Percentiles rank a stretch among this genome's conserved stretches.
These are phyloP conservation scores for Xestia sexstrigata DNA, from an alignment of 2,888 invertebrate genomes.

Conservation along the genomic window DNA sequence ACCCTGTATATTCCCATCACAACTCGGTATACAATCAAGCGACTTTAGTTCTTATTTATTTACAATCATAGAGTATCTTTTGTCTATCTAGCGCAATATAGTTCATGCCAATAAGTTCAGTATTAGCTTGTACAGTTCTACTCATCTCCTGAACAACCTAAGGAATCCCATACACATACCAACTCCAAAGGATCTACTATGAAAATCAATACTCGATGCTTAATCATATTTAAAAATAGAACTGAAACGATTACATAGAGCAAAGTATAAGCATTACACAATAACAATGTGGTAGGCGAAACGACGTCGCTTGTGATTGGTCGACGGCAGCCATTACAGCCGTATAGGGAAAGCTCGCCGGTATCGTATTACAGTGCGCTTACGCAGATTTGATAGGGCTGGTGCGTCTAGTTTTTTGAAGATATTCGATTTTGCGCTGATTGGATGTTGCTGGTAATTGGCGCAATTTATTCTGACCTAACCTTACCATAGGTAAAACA, in stretches of 20 bases:
- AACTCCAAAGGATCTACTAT: slow-evolving; percentile 14
- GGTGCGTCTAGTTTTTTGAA: slow-evolving; percentile 13
- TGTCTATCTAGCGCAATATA: neutral
- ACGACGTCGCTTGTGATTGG: slow-evolving; percentile 78
- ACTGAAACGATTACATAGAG: slow-evolving; percentile 57
- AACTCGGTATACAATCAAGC: neutral
- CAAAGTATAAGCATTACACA: slow-evolving; percentile 58
- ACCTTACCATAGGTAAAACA: neutral
- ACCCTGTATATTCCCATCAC: no score
- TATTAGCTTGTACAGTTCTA: neutral
- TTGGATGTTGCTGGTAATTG: neutral
- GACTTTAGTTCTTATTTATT: neutral
- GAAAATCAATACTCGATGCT: slow-evolving; percentile 29
- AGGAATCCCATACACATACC: neutral
- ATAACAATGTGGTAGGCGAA: slow-evolving; percentile 76
- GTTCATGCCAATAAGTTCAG: neutral
- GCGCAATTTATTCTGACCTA: neutral
- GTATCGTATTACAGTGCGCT: slow-evolving; percentile 81
- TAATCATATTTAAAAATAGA: slow-evolving; percentile 60
- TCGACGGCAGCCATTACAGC: slow-evolving; percentile 76
- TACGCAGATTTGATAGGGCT: slow-evolving; percentile 62
- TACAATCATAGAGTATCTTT: neutral
- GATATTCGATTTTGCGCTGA: neutral
- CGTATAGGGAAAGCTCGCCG: slow-evolving; percentile 84
- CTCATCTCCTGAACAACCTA: neutral